Evolutionary conservation across 2,113 vertebrate species (phyloP), one percentile per base, ranked within the genome.

Genomic region (Myotis yumanensis): DNA sequence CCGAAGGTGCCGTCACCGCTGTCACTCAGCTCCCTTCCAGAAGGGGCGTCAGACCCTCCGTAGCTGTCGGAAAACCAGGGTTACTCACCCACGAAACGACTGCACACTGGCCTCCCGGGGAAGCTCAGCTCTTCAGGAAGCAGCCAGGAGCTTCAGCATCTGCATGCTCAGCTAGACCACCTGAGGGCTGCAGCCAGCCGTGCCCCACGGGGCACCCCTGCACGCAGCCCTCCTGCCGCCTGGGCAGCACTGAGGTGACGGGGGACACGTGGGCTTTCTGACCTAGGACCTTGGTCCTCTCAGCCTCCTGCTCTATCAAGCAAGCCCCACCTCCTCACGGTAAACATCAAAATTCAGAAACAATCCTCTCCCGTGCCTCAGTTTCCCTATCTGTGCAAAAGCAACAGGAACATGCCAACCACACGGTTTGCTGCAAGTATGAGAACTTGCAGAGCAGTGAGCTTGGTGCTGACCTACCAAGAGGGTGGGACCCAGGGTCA

Each of bases 11-110:
- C 99, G 84, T 99, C 99, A 51, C 98, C 99, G 96, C 99, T 98
- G 57, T 99, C 99, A 80, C 99, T 99, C 98, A 99, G 98, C 96
- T 99, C 99, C 97, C 99, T 99, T 69, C 99, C 98, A 2, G 99
- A 99, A 40, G 99, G 97, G 64, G 98, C 97, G 72, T 99, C 99
- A 35, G 99, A 99, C 94, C 98, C 99, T 94, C 99, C 94, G 28
- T 98, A 98, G 95, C 98, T 99, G 97, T 20, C 1, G 25, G 11
- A 22, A 91, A 86, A 95, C n/a, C 73, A 68, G 94, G 72, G 28
- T 89, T n/a, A 16, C 20, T 28, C 4, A 32, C 25, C 16, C 3
- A 22, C 1, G 4, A 11, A 25, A 43, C 8, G 4, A 22, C 43
- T 51, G 52, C 64, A 62, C 32, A 37, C 9, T 8, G 9, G 20